These are phyloP conservation scores for Kuschelorhynchus macadamiae DNA, from an alignment of 2,888 invertebrate genomes.

Conservation along the genomic window DNA sequence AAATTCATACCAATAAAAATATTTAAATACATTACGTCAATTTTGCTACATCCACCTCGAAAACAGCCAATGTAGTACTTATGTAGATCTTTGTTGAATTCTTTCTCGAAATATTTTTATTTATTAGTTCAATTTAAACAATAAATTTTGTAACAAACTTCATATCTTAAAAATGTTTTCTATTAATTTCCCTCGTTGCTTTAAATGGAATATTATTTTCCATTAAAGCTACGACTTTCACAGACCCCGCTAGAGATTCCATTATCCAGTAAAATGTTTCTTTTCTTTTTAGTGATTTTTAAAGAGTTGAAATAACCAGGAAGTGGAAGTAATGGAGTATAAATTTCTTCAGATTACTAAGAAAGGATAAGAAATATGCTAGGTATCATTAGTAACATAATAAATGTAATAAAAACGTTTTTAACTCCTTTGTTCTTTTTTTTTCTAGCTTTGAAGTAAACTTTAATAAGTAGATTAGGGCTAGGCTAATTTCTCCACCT, in stretches of 20 bases:
- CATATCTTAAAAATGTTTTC: constrained; percentile 33
- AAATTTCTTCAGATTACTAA: background rate
- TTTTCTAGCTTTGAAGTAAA: too few relatives aligned
- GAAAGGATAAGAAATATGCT: too few relatives aligned
- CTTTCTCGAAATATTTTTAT: too few relatives aligned
- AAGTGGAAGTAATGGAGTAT: constrained; percentile 28
- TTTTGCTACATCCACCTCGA: too few relatives aligned
- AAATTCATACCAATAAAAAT: too few relatives aligned
- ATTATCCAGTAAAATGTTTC: constrained; percentile 29
- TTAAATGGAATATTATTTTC: constrained; percentile 38
- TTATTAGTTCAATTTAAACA: constrained; percentile 13
- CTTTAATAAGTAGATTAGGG: too few relatives aligned
- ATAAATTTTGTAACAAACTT: constrained; percentile 32
- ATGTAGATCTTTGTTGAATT: background rate
- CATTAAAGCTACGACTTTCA: constrained; percentile 33
- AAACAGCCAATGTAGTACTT: too few relatives aligned
- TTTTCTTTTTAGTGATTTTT: constrained; percentile 32
- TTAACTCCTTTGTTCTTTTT: too few relatives aligned
- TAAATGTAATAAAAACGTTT: too few relatives aligned
- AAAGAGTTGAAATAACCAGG: constrained; percentile 24
- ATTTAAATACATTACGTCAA: too few relatives aligned
- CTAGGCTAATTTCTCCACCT: too few relatives aligned
- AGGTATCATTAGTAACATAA: too few relatives aligned
- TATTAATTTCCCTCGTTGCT: constrained; percentile 35
- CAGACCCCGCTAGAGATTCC: constrained; percentile 28